Evolutionary conservation across 2,113 vertebrate genomes (phyloP).

Genomic region (Nymphicus hollandicus): DNA sequence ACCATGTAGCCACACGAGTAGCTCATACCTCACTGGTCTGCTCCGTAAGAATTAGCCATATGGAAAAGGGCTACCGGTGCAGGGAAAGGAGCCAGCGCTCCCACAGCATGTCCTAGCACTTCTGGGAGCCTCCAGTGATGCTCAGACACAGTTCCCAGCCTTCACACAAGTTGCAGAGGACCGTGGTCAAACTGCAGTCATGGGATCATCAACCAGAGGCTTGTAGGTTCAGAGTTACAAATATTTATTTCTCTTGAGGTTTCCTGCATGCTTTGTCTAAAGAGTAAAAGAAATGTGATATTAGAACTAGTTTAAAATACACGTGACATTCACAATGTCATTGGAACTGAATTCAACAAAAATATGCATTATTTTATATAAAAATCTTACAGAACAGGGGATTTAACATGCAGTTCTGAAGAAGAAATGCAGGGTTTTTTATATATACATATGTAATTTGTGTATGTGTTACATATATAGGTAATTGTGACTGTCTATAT

Average conservation of each 20-base stretch:
- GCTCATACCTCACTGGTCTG: not conserved
- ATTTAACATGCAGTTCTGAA: not conserved
- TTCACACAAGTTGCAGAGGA: not conserved
- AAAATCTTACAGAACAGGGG: not conserved
- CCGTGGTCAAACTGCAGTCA: not conserved
- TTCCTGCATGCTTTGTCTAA: not conserved
- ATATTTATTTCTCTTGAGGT: not conserved
- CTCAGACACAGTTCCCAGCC: not conserved
- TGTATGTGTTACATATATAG: not conserved
- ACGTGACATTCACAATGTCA: not conserved
- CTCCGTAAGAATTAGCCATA: fast-evolving
- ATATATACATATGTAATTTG: not conserved
- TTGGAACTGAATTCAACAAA: not conserved
- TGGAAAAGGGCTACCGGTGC: not conserved
- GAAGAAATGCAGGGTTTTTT: not conserved
- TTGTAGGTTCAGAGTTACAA: not conserved
- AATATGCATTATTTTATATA: not conserved
- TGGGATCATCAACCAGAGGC: not conserved
- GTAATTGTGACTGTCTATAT: not conserved
- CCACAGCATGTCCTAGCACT: fast-evolving
- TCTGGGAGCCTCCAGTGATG: not conserved
- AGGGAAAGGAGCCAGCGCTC: not conserved
- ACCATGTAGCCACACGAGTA: fast-evolving
- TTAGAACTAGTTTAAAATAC: not conserved
- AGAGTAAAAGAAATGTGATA: not conserved